Percentiles rank a stretch among this genome's conserved stretches.
phyloP scores from a whole-genome alignment of 2,888 invertebrate species.

The Trachelus stipa region DNA sequence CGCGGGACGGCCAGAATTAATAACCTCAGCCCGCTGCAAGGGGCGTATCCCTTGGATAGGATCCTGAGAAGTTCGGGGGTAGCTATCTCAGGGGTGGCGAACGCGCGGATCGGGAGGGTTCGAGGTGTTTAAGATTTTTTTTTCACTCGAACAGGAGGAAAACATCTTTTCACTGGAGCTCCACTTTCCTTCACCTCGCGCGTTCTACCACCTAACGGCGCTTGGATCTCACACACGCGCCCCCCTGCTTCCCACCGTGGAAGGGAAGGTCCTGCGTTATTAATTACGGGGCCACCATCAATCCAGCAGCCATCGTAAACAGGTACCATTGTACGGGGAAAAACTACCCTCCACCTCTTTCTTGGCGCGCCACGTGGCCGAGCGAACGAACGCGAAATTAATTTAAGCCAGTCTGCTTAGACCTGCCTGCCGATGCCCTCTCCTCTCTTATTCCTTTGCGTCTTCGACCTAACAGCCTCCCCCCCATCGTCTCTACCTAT shows the following conservation, averaged over 20 bases:
- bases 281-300: conserved; percentile 27
- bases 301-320: conserved; percentile 26
- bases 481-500: no score
- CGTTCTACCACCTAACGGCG: background rate
- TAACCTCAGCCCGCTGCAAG: conserved; percentile 20
- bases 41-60: background rate
- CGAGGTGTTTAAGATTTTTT: conserved; percentile 25
- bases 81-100: background rate
- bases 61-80: background rate
- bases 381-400: conserved; percentile 10
- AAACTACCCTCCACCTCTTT: conserved; percentile 19
- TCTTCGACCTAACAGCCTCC: no score
- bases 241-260: background rate
- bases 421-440: conserved; percentile 9
- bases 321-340: conserved; percentile 25
- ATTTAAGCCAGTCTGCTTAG: conserved; percentile 13
- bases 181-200: conserved; percentile 5
- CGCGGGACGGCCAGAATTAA: conserved; percentile 31
- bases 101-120: background rate
- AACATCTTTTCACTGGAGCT: conserved; percentile 28
- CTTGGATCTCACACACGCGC: background rate
- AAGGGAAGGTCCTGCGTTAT: conserved; percentile 25
- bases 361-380: background rate
- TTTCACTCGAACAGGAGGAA: conserved; percentile 23
- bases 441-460: conserved; percentile 18